Evolutionary conservation across 1,140 invertebrate species (phyloP).

Genomic region (Papilio machaon): DNA sequence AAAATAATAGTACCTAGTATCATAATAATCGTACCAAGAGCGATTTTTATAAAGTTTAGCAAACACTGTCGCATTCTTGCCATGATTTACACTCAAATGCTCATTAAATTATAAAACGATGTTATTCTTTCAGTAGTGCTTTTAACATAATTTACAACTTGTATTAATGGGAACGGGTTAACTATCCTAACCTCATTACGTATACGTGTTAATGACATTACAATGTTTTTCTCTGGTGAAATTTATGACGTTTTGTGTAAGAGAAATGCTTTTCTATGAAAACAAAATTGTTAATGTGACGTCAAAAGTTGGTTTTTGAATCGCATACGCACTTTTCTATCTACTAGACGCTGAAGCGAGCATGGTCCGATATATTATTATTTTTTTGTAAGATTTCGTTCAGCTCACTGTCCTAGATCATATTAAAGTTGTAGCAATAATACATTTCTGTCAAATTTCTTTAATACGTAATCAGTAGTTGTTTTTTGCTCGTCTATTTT

Average conservation of each 20-base stretch:
- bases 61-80: background rate
- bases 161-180: constrained; percentile 14
- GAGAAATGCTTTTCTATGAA: background rate
- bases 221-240: background rate
- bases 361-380: too few species aligned
- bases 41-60: background rate
- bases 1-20: background rate
- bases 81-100: background rate
- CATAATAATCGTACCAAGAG: background rate
- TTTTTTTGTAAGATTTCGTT: too few species aligned
- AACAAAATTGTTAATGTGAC: background rate
- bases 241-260: background rate
- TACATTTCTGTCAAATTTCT: too few species aligned
- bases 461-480: too few species aligned
- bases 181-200: constrained; percentile 6
- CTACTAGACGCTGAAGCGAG: too few species aligned
- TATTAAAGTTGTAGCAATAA: too few species aligned
- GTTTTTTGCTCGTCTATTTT: too few species aligned
- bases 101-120: constrained; percentile 9
- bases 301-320: background rate
- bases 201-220: constrained; percentile 17
- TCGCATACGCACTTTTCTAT: too few species aligned
- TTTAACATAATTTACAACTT: constrained; percentile 17
- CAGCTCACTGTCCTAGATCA: too few species aligned
- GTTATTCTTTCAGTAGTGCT: background rate